phyloP scores from a whole-genome alignment of 1,140 invertebrate genomes.

The Drepana arcuata region DNA sequence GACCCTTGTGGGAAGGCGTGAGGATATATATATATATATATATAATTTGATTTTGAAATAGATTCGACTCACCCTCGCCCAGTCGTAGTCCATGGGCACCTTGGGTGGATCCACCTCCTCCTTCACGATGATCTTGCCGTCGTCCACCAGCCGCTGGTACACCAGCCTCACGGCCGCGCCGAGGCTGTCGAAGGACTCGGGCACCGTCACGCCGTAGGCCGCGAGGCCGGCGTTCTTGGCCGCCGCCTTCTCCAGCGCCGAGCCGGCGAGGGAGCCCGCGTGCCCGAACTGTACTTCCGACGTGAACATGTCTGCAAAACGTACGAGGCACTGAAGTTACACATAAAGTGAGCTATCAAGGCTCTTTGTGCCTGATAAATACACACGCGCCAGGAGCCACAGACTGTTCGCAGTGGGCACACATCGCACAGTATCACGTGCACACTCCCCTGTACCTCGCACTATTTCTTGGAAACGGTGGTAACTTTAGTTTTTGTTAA shows the following conservation, averaged over 20 bases:
- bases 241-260: slow-evolving; percentile 93
- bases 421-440: no score
- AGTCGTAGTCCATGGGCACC: slow-evolving; percentile 99
- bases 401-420: no score
- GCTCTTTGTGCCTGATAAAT: no score
- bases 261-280: slow-evolving; percentile 98
- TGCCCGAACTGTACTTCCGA: slow-evolving; percentile 99
- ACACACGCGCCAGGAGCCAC: no score
- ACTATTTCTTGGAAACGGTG: no score
- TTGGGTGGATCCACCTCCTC: slow-evolving; percentile 97
- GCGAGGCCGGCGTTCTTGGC: slow-evolving; percentile 92
- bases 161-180: slow-evolving; percentile 81
- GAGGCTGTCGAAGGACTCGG: slow-evolving; percentile 93
- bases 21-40: no score
- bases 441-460: no score
- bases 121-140: slow-evolving; percentile 88
- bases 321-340: not conserved
- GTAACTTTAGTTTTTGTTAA: no score
- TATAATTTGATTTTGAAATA: not conserved
- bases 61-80: slow-evolving; percentile 85
- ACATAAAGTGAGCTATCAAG: not conserved
- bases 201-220: slow-evolving; percentile 90
- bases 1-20: no score
- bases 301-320: slow-evolving; percentile 89
- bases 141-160: slow-evolving; percentile 86